phyloP scores from a whole-genome alignment of 2,113 vertebrate species.

The Bagarius yarrelli region DNA sequence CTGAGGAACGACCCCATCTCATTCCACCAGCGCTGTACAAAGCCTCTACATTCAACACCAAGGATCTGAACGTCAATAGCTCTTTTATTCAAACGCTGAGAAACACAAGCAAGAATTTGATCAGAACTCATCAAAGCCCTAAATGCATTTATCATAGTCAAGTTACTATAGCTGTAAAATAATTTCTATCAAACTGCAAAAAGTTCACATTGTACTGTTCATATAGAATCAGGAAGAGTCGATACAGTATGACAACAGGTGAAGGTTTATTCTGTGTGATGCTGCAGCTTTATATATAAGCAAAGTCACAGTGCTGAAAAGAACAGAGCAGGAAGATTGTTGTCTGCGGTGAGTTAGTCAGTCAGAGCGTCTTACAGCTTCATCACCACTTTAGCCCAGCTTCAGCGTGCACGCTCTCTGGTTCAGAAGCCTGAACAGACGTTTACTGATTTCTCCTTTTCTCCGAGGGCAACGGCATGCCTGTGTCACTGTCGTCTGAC shows the following conservation, averaged over 20 bases:
- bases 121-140: background rate
- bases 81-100: constrained; percentile 20
- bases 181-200: constrained; percentile 1
- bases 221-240: background rate
- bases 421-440: background rate
- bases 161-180: background rate
- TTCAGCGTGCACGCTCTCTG: background rate
- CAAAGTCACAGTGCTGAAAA: constrained; percentile 26
- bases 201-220: constrained; percentile 13
- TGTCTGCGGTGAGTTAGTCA: background rate
- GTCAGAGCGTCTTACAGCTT: constrained; percentile 11
- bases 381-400: background rate
- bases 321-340: constrained; percentile 8
- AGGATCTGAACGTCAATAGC: constrained; percentile 7
- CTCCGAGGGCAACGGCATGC: constrained; percentile 47
- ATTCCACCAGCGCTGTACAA: background rate
- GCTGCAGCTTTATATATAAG: constrained; percentile 13
- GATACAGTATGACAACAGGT: background rate
- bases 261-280: constrained; percentile 35
- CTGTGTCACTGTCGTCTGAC: constrained; percentile 85
- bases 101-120: background rate
- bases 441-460: background rate
- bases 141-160: background rate
- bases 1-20: background rate
- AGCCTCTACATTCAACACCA: background rate